Evolutionary conservation across 2,888 invertebrate genomes (phyloP).

Genomic region (Scaptomyza polygonia): DNA sequence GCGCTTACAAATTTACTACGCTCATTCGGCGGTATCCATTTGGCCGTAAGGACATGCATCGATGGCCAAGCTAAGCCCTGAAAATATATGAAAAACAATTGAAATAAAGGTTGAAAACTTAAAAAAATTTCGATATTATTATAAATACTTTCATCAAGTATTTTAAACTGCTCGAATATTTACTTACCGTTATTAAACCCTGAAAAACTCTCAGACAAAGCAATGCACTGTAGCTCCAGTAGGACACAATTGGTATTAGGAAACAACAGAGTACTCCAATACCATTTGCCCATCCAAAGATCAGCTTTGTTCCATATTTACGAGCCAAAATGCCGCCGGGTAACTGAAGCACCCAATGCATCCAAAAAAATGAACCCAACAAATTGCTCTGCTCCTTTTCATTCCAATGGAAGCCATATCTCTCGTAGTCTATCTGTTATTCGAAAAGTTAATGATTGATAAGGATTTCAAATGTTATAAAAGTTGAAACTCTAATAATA

Average conservation of each 20-base stretch:
- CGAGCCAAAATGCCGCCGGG: constrained; percentile 90
- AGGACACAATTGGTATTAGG: constrained; percentile 88
- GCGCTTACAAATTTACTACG: constrained; percentile 89
- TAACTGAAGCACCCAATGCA: constrained; percentile 89
- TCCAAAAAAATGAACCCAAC: constrained; percentile 89
- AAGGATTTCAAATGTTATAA: too few species aligned
- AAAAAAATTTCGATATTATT: too few species aligned
- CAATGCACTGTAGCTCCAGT: constrained; percentile 86
- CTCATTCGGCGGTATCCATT: constrained; percentile 93
- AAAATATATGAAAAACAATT: background rate
- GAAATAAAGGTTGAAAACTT: too few species aligned
- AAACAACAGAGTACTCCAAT: constrained; percentile 88
- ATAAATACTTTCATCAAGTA: too few species aligned
- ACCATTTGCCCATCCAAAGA: constrained; percentile 89
- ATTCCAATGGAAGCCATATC: constrained; percentile 86
- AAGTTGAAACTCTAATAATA: too few species aligned
- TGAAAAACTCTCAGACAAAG: constrained; percentile 88
- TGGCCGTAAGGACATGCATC: constrained; percentile 91
- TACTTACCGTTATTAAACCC: constrained; percentile 88
- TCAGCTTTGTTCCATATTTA: constrained; percentile 89
- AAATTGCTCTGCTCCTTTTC: constrained; percentile 87
- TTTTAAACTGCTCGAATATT: too few species aligned
- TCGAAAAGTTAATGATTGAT: background rate
- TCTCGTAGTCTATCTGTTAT: constrained; percentile 74
- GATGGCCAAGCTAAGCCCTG: constrained; percentile 90